Evolutionary conservation across 2,113 vertebrate species (phyloP).

Genomic region (Sturnira hondurensis): DNA sequence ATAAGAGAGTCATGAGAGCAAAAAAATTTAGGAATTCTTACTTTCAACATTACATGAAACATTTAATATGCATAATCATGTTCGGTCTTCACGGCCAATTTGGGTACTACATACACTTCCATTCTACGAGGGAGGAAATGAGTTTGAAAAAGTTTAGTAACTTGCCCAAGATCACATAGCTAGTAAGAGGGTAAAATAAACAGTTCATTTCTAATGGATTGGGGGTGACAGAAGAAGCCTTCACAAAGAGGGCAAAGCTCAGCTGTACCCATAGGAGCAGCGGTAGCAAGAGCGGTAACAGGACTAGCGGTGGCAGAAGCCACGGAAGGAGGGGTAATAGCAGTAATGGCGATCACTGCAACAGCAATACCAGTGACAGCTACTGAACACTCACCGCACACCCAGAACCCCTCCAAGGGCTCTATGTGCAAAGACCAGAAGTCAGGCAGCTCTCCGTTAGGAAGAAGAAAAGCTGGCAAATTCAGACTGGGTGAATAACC

Average conservation of each 20-base stretch:
- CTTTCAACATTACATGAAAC: background rate
- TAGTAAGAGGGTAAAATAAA: background rate
- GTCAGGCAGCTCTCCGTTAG: background rate
- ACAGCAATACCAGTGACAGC: background rate
- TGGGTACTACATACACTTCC: background rate
- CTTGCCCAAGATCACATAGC: background rate
- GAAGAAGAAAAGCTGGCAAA: background rate
- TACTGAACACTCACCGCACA: fast-evolving
- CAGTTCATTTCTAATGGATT: background rate
- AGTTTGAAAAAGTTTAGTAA: background rate
- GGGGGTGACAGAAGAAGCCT: background rate
- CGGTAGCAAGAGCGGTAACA: background rate
- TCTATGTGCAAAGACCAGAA: background rate
- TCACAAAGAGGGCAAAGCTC: background rate
- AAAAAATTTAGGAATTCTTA: background rate
- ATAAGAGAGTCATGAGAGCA: background rate
- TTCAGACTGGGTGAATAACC: background rate
- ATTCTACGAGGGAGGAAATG: background rate
- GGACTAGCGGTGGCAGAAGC: background rate
- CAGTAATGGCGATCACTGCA: fast-evolving
- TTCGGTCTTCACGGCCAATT: background rate
- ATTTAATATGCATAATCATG: background rate
- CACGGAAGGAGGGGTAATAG: no score
- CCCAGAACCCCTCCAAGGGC: background rate
- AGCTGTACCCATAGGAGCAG: background rate